These are phyloP conservation scores for Psittacula echo DNA, from an alignment of 2,797 vertebrate species.

Conservation along the genomic window DNA sequence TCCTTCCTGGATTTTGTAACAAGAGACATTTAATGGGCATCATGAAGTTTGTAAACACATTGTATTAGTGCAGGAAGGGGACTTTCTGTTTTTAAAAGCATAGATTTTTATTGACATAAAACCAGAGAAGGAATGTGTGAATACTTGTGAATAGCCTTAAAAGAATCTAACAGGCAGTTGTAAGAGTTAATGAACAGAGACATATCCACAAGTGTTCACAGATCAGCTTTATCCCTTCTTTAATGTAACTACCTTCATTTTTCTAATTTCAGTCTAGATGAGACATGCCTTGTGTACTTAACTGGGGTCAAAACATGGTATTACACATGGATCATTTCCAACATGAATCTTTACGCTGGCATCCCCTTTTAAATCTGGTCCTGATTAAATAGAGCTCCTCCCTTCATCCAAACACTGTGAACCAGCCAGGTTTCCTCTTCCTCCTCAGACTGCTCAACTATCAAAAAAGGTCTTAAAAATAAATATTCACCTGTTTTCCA, in stretches of 20 bases:
- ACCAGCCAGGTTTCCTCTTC: not conserved
- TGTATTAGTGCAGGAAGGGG: not conserved
- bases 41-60: not conserved
- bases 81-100: not conserved
- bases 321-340: constrained; percentile 9
- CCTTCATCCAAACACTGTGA: constrained; percentile 20
- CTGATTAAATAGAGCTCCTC: constrained; percentile 33
- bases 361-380: not conserved
- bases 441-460: not conserved
- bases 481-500: not conserved
- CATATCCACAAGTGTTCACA: not conserved
- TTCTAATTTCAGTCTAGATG: constrained; percentile 24
- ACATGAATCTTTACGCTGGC: constrained; percentile 49
- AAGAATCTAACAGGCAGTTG: not conserved
- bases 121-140: not conserved
- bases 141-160: not conserved
- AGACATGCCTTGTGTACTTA: constrained; percentile 23
- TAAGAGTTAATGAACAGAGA: not conserved
- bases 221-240: not conserved
- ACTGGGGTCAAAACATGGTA: not conserved
- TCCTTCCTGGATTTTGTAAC: not conserved
- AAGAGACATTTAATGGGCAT: not conserved
- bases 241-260: not conserved
- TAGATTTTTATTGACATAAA: not conserved
- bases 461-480: not conserved